These are phyloP conservation scores for Malaclemys terrapin DNA, from an alignment of 2,113 vertebrate species.

Conservation along the genomic window DNA sequence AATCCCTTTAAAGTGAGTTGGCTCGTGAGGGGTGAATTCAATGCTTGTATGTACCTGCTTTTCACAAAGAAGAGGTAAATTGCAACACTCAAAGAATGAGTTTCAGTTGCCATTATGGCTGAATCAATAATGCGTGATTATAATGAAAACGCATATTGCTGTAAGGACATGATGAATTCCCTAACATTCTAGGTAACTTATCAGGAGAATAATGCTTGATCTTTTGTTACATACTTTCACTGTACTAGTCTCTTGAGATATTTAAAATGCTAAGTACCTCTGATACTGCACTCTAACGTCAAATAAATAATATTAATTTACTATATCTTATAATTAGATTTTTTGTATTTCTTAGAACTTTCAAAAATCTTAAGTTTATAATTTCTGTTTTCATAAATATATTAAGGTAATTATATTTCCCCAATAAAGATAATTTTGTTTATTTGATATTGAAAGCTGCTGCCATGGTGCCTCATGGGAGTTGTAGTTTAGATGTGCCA, in stretches of 20 bases:
- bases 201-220: neutral
- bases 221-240: neutral
- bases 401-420: neutral
- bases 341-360: neutral
- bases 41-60: neutral
- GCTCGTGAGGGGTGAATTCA: neutral
- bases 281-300: neutral
- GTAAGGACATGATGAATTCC: neutral
- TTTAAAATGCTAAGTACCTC: neutral
- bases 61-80: neutral
- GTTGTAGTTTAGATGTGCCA: neutral
- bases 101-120: neutral
- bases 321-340: neutral
- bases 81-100: accelerated
- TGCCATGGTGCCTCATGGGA: neutral
- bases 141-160: accelerated
- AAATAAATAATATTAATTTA: neutral
- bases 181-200: neutral
- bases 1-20: neutral
- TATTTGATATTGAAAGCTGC: neutral
- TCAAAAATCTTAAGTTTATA: neutral
- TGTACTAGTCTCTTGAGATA: neutral
- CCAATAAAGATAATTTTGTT: neutral
- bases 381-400: neutral
- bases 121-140: neutral